Evolutionary conservation across 2,797 vertebrate species (phyloP), one percentile per base, ranked within the genome.

Genomic region (Peromyscus melanophrys): DNA sequence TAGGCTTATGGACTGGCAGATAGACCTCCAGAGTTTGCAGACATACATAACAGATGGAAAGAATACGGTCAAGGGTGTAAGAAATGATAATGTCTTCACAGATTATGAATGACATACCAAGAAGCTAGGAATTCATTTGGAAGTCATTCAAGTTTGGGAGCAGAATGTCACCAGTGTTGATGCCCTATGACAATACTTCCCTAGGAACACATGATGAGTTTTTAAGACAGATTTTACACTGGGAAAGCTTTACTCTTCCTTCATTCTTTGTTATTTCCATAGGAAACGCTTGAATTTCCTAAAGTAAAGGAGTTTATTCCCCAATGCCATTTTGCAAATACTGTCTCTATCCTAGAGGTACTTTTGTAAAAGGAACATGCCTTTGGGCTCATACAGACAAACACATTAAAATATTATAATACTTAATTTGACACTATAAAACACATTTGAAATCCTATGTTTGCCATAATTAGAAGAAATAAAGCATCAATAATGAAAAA

Each of bases 201-300:
- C 6, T 57, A 8, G 46, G 67, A 83, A 37, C 16, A 49, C 23
- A 85, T 40, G 46, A n/a, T 49, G n/a, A 76, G 29, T 29, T 92
- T 88, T 87, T 4, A 92, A 75, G 14, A 37, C 52, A 75, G 67
- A 82, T 95, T 52, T 78, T 61, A 61, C 12, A 55, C 13, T 5
- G 67, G 25, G 31, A 95, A 31, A 73, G 3, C n/a, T 84, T 89
- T 55, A 55, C 52, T 55, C 52, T 55, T 55, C 14, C 27, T 92
- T 94, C 43, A 71, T 89, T 81, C 14, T 59, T 89, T 83, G 55
- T 78, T 59, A 69, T 94, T 94, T 94, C 34, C 34, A 14, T 52
- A 77, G n/a, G 27, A 93, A 96, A 92, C n/a, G 81, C 37, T 94
- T 87, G 96, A 23, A 40, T 49, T 89, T 65, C 92, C 6, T 2